A percentile compares a stretch with the other conserved stretches of the same genome.
phyloP scores from a whole-genome alignment of 2,888 invertebrate genomes.

The Idaea biselata region DNA sequence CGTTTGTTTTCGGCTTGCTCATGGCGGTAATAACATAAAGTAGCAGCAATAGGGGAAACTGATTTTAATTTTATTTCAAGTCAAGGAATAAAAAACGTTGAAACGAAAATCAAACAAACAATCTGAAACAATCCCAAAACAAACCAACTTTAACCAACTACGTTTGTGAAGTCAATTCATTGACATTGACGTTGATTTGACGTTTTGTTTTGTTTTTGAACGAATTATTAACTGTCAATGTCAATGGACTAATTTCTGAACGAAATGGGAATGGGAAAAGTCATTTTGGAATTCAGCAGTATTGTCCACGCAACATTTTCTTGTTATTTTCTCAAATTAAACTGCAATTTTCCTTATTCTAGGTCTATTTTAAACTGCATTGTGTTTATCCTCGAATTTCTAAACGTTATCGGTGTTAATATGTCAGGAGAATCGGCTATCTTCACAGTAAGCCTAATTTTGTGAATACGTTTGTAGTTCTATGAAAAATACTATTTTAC shows the following conservation, averaged over 20 bases:
- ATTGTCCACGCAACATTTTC: background rate
- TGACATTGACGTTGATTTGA: too few relatives aligned
- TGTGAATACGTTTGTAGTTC: constrained; percentile 6
- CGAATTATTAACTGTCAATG: too few relatives aligned
- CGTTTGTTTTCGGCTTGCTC: constrained; percentile 49
- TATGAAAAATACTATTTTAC: constrained; percentile 10
- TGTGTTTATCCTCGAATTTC: background rate
- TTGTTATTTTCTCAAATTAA: background rate
- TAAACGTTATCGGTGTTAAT: background rate
- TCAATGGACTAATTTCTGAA: background rate
- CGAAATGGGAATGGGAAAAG: background rate
- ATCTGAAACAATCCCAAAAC: background rate
- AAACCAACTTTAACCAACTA: background rate
- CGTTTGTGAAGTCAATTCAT: background rate
- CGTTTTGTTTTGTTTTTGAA: too few relatives aligned
- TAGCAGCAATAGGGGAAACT: background rate
- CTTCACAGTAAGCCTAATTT: constrained; percentile 41
- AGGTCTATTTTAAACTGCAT: background rate
- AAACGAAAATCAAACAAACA: background rate
- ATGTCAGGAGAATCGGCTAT: constrained; percentile 21
- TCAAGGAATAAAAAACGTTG: background rate
- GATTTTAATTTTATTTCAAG: background rate
- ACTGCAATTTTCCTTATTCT: background rate
- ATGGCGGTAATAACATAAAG: background rate
- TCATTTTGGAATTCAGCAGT: background rate